These are phyloP conservation scores for Microctenopoma stevenorrisi DNA, from an alignment of 2,797 vertebrate genomes.

Conservation along the genomic window DNA sequence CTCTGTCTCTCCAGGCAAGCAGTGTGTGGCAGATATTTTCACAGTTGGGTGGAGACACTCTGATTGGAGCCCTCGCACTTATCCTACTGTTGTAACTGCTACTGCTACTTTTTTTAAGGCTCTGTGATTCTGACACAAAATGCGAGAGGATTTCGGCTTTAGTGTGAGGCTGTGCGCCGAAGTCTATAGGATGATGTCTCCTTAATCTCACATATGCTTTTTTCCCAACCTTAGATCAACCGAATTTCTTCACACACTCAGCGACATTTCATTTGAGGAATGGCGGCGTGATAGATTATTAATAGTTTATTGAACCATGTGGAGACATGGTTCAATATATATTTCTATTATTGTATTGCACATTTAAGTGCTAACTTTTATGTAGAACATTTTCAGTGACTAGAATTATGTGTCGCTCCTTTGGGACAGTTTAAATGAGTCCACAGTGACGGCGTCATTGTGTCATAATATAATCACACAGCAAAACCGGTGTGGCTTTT, in stretches of 20 bases:
- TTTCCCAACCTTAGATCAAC: neutral
- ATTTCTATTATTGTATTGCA: no score
- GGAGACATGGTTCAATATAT: no score
- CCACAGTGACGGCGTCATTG: neutral
- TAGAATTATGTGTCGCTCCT: neutral
- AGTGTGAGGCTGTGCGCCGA: constrained; percentile 8
- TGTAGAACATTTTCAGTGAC: neutral
- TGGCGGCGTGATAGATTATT: neutral
- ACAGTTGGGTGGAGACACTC: constrained; percentile 50
- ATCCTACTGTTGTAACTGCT: constrained; percentile 40
- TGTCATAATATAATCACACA: constrained; percentile 10
- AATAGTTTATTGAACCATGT: neutral
- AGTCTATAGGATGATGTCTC: neutral
- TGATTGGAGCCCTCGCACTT: constrained; percentile 42
- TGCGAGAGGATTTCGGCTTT: constrained; percentile 29
- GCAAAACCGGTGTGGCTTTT: neutral
- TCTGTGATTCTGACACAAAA: constrained; percentile 36
- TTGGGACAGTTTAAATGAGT: constrained; percentile 5
- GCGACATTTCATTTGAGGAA: neutral
- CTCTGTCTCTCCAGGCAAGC: constrained; percentile 31
- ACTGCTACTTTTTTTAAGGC: constrained; percentile 38
- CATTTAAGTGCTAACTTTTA: neutral
- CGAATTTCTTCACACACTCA: neutral
- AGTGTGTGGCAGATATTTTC: constrained; percentile 46
- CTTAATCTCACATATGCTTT: neutral